Percentiles rank a stretch among this genome's conserved stretches.
These are phyloP conservation scores for Epirrhoe alternata DNA, from an alignment of 2,888 invertebrate genomes.

Conservation along the genomic window DNA sequence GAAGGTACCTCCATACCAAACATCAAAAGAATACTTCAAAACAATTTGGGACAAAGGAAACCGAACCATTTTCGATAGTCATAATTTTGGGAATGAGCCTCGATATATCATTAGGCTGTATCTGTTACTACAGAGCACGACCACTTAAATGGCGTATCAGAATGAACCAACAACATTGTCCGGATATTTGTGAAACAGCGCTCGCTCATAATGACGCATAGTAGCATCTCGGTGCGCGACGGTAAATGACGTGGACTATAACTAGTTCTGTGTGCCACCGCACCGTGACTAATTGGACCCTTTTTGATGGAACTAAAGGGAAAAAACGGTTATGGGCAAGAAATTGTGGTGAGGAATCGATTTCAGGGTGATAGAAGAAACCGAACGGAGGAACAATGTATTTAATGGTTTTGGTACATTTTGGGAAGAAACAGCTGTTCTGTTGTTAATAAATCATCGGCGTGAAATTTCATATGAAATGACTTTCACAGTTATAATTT, in stretches of 20 bases:
- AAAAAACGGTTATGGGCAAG: conserved; percentile 61
- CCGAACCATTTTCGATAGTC: conserved; percentile 40
- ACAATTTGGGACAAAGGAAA: conserved; percentile 37
- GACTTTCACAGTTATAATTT: background rate
- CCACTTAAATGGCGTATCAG: conserved; percentile 4
- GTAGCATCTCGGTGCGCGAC: conserved; percentile 11
- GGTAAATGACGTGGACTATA: conserved; percentile 43
- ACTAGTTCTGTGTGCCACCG: conserved; percentile 52
- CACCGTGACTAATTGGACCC: conserved; percentile 78
- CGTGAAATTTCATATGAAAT: conserved; percentile 9
- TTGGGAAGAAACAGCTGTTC: conserved; percentile 29
- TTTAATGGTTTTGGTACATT: conserved; percentile 24
- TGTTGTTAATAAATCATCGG: conserved; percentile 9
- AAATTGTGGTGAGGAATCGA: conserved; percentile 40
- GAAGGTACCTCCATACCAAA: conserved; percentile 1
- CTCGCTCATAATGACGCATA: background rate
- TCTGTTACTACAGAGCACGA: conserved; percentile 33
- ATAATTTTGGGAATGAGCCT: conserved; percentile 46
- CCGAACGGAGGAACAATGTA: conserved; percentile 30
- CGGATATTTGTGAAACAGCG: too few relatives aligned
- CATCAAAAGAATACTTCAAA: conserved; percentile 22
- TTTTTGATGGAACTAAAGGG: conserved; percentile 64
- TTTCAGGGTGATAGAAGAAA: conserved; percentile 32
- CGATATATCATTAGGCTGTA: conserved; percentile 52
- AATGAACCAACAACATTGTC: background rate